phyloP scores from a whole-genome alignment of 2,113 vertebrate species.

The Genyomyrus donnyi region DNA sequence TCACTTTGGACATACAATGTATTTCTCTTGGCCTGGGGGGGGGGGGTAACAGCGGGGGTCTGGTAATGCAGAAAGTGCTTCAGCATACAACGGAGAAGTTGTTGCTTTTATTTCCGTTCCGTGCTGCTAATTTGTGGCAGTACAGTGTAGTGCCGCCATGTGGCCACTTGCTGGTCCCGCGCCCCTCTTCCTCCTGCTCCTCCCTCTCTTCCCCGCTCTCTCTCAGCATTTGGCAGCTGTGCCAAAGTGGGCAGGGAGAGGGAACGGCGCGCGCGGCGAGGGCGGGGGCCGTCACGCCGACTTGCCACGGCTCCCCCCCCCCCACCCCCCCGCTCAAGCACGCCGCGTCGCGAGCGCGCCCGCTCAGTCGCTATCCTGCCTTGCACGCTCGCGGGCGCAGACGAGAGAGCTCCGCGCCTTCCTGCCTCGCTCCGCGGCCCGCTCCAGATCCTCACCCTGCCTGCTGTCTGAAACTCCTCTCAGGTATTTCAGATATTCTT shows the following conservation, averaged over 20 bases:
- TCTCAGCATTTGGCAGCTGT: conserved; percentile 15
- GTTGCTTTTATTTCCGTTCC: neutral
- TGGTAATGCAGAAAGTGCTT: neutral
- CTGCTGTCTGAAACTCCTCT: conserved; percentile 1
- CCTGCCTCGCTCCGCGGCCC: conserved; percentile 16
- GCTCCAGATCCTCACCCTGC: neutral
- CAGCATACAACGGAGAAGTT: neutral
- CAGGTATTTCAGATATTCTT: conserved; percentile 31
- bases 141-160: neutral
- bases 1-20: neutral
- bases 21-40: neutral
- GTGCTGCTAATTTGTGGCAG: neutral
- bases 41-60: neutral
- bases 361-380: conserved; percentile 13
- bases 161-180: neutral
- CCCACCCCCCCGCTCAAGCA: neutral
- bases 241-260: conserved; percentile 38
- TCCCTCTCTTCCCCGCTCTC: neutral
- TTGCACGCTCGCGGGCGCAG: neutral
- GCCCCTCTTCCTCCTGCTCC: neutral
- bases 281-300: neutral
- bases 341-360: neutral
- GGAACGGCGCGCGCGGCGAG: neutral
- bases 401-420: neutral
- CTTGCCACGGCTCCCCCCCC: neutral